Conservation (phyloP, 2,113 vertebrate species). For the Oophaga pumilio region DNA sequence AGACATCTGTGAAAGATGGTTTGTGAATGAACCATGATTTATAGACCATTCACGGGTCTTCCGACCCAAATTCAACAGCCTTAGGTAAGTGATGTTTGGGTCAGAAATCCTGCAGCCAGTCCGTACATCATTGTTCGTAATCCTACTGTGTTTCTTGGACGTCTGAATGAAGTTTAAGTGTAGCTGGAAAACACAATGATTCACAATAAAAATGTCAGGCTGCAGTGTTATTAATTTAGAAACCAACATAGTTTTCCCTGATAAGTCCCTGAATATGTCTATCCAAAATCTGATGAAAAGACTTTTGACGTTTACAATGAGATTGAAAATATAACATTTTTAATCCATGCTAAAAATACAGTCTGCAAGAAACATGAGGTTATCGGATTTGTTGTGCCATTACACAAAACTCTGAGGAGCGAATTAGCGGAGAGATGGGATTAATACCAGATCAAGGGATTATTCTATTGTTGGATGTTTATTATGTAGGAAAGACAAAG, state of each 20-base stretch:
- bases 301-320: constrained; percentile 20
- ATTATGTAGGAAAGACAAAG: neutral
- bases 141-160: too few relatives aligned
- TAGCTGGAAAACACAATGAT: neutral
- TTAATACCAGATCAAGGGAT: constrained; percentile 30
- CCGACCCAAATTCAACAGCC: too few relatives aligned
- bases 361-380: constrained; percentile 30
- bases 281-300: neutral
- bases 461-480: constrained; percentile 20
- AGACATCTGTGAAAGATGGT: too few relatives aligned
- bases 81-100: too few relatives aligned
- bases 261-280: neutral
- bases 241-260: neutral
- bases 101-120: too few relatives aligned
- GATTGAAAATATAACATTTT: constrained; percentile 12
- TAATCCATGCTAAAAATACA: constrained; percentile 51
- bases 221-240: neutral
- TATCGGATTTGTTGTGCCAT: constrained; percentile 26
- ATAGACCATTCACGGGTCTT: too few relatives aligned
- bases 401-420: constrained; percentile 20
- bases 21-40: too few relatives aligned
- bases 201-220: too few relatives aligned
- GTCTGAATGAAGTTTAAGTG: too few relatives aligned
- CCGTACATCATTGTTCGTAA: too few relatives aligned
- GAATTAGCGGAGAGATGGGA: constrained; percentile 33